Conservation (phyloP, 1,140 invertebrate species). For the Limonius californicus region DNA sequence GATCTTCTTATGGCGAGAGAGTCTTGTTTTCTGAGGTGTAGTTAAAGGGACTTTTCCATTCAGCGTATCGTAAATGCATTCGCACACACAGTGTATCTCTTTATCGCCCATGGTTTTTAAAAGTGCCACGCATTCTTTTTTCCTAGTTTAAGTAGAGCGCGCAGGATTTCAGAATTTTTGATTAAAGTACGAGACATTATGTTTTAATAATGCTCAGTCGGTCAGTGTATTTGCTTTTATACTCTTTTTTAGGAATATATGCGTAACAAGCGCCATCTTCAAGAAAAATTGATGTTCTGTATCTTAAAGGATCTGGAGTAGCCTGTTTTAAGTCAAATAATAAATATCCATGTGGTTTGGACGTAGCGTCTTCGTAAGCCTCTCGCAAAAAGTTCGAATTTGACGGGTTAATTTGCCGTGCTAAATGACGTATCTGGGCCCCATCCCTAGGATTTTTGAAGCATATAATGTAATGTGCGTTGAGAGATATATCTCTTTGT, state of each 20-base stretch:
- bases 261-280: conserved; percentile 16
- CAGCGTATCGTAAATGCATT: not conserved
- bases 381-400: conserved; percentile 45
- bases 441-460: conserved; percentile 48
- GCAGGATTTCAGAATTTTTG: no score
- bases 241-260: conserved; percentile 22
- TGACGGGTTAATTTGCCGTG: conserved; percentile 42
- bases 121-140: not conserved
- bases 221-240: not conserved
- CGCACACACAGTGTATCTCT: no score
- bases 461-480: conserved; percentile 33
- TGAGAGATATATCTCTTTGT: no score
- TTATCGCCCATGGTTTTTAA: not conserved
- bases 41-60: not conserved
- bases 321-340: conserved; percentile 42
- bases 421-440: conserved; percentile 44
- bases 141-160: not conserved
- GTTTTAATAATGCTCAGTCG: no score
- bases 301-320: conserved; percentile 36
- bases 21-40: not conserved
- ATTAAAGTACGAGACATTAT: no score
- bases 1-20: not conserved
- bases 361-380: conserved; percentile 44
- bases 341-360: conserved; percentile 40
- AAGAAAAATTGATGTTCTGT: conserved; percentile 30